These are phyloP conservation scores for Muntiacus reevesi DNA, from an alignment of 2,113 vertebrate genomes.

Conservation along the genomic window DNA sequence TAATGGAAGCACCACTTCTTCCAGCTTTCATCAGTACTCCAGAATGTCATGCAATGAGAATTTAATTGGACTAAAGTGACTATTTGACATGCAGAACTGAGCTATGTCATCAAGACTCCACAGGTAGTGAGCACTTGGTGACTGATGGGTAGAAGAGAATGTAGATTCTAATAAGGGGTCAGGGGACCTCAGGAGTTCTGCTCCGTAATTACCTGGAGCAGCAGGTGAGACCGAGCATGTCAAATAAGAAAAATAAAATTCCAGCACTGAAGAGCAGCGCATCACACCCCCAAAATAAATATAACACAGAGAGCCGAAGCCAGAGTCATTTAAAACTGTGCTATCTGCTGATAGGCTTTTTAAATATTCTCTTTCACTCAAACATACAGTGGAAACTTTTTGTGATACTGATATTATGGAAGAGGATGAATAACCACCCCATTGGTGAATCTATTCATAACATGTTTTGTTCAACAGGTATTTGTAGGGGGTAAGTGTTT, in stretches of 20 bases:
- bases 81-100: conserved; percentile 76
- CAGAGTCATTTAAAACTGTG: conserved; percentile 56
- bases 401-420: background rate
- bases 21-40: conserved; percentile 58
- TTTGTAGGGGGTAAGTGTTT: background rate
- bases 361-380: background rate
- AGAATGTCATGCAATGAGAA: conserved; percentile 70
- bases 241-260: conserved; percentile 75
- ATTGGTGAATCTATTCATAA: background rate
- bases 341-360: conserved; percentile 31
- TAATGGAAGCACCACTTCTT: conserved; percentile 61
- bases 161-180: conserved; percentile 72
- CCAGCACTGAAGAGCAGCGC: conserved; percentile 45
- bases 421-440: background rate
- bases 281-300: conserved; percentile 29
- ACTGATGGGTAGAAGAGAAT: conserved; percentile 65
- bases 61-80: conserved; percentile 78
- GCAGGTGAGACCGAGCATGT: conserved; percentile 59
- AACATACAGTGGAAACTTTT: background rate
- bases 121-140: conserved; percentile 69
- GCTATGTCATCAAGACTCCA: conserved; percentile 77
- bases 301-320: conserved; percentile 19
- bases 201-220: conserved; percentile 73
- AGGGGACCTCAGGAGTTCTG: conserved; percentile 59
- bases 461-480: background rate